Conservation (phyloP, 2,888 invertebrate species). For the Apantesis nais region DNA sequence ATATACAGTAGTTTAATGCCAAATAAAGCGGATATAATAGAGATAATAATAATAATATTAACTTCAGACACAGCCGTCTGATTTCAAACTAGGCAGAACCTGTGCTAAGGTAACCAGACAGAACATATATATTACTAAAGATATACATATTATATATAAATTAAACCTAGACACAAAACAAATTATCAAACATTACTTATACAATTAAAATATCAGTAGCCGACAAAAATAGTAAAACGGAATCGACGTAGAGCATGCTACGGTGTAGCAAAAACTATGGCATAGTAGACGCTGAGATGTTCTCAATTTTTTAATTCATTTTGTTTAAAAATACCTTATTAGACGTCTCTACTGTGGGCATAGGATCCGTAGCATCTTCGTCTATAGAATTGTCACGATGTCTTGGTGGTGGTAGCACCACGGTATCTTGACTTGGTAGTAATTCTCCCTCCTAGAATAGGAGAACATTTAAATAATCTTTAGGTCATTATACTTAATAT, state of each 20-base stretch:
- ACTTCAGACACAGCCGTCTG: too few species aligned
- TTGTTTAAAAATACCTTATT: slow-evolving; percentile 64
- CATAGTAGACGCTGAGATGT: not conserved
- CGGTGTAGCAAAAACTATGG: slow-evolving; percentile 1
- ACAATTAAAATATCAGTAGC: not conserved
- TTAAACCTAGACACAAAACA: too few species aligned
- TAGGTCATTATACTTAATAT: not conserved
- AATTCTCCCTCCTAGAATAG: slow-evolving; percentile 73
- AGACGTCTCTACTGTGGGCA: slow-evolving; percentile 72
- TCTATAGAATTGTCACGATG: slow-evolving; percentile 65
- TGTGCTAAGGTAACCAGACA: too few species aligned
- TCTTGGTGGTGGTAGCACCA: slow-evolving; percentile 74
- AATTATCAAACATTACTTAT: too few species aligned
- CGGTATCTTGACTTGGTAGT: slow-evolving; percentile 76
- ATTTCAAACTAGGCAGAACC: too few species aligned
- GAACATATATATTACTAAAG: too few species aligned
- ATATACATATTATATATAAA: too few species aligned
- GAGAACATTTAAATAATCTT: not conserved
- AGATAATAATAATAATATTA: not conserved
- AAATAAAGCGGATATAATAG: too few species aligned
- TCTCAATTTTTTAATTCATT: not conserved
- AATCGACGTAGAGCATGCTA: not conserved
- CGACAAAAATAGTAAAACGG: not conserved
- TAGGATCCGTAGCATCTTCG: slow-evolving; percentile 75
- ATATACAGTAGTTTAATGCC: too few species aligned